Conservation (phyloP, 2,113 vertebrate species). For the Apteryx mantelli region DNA sequence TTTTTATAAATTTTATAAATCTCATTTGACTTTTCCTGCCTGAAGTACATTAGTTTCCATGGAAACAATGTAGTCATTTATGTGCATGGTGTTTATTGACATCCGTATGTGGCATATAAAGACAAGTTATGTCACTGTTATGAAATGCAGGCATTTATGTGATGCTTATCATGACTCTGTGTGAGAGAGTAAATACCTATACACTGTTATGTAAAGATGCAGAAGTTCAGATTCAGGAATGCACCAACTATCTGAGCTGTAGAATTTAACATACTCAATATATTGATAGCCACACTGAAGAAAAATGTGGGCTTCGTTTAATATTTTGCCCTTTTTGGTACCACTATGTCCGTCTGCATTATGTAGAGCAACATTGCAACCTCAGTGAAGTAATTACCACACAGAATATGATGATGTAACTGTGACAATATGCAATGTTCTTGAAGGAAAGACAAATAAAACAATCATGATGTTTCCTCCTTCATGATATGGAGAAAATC, state of each 20-base stretch:
- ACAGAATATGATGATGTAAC: slow-evolving; percentile 31
- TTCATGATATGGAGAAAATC: slow-evolving; percentile 25
- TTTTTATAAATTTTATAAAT: not conserved
- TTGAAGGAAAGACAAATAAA: slow-evolving; percentile 46
- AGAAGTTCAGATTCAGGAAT: not conserved
- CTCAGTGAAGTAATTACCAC: slow-evolving; percentile 23
- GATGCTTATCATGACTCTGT: not conserved
- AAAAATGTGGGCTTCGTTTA: not conserved
- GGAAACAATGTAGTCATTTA: slow-evolving; percentile 59
- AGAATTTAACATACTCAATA: not conserved
- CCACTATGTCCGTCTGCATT: not conserved
- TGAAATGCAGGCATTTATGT: slow-evolving; percentile 29
- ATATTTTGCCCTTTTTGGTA: not conserved
- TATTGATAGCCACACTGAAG: not conserved
- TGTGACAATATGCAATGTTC: slow-evolving; percentile 2
- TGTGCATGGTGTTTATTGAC: slow-evolving; percentile 32
- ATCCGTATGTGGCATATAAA: slow-evolving; percentile 32
- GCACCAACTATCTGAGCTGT: not conserved
- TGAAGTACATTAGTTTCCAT: slow-evolving; percentile 58
- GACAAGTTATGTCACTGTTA: slow-evolving; percentile 23
- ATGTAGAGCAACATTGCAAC: not conserved
- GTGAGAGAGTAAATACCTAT: not conserved
- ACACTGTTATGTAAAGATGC: not conserved
- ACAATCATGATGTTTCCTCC: slow-evolving; percentile 22
- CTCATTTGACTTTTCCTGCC: slow-evolving; percentile 28